phyloP scores from a whole-genome alignment of 2,797 vertebrate genomes.

The Ptychobarbus kaznakovi region DNA sequence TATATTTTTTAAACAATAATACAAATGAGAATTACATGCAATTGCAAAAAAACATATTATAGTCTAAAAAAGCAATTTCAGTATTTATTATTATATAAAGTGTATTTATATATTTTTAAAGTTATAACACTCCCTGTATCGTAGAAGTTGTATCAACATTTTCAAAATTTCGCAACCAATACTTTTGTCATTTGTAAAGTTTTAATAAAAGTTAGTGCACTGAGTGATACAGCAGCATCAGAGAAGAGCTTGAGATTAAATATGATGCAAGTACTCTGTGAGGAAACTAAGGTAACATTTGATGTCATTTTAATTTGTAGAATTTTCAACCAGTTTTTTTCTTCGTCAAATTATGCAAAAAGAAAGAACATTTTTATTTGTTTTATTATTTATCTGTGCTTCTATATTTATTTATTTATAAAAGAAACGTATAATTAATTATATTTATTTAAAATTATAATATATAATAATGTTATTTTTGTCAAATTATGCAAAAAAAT shows the following conservation, averaged over 20 bases:
- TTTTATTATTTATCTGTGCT: background rate
- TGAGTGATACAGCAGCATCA: background rate
- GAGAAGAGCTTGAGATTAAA: background rate
- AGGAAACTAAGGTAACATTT: background rate
- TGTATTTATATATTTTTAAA: too few relatives aligned
- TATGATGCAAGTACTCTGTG: background rate
- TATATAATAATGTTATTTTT: background rate
- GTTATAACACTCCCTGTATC: too few relatives aligned
- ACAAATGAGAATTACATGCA: background rate
- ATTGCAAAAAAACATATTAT: background rate
- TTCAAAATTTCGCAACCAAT: too few relatives aligned
- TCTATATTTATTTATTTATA: background rate
- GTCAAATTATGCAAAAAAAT: background rate
- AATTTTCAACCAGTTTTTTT: background rate
- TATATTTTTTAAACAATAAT: background rate
- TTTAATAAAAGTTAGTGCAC: background rate
- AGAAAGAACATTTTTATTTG: too few relatives aligned
- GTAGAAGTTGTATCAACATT: too few relatives aligned
- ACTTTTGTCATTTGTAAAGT: too few relatives aligned
- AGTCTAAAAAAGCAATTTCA: background rate
- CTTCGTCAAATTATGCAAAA: too few relatives aligned
- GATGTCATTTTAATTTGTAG: background rate
- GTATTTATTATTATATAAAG: background rate
- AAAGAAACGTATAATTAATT: background rate
- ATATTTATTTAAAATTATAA: background rate